phyloP scores from a whole-genome alignment of 2,113 vertebrate genomes.

The Paracanthobrama guichenoti region DNA sequence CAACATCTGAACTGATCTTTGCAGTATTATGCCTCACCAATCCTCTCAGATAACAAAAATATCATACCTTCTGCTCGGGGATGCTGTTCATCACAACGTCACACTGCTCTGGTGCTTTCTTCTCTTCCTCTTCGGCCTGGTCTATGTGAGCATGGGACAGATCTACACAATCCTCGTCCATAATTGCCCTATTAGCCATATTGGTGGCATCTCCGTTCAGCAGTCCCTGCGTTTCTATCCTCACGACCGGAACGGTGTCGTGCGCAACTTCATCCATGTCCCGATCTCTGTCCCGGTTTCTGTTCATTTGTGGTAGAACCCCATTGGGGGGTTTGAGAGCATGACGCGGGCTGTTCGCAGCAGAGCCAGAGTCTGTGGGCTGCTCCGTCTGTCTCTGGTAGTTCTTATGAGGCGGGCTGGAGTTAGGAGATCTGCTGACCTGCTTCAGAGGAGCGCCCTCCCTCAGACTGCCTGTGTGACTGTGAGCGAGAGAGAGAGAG shows the following conservation, averaged over 20 bases:
- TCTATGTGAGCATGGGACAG: conserved; percentile 42
- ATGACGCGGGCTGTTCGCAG: conserved; percentile 51
- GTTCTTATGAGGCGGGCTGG: conserved; percentile 65
- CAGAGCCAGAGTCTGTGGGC: conserved; percentile 26
- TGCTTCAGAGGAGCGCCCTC: conserved; percentile 66
- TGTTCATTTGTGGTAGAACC: conserved; percentile 68
- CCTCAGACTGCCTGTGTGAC: conserved; percentile 67
- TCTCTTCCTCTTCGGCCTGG: neutral
- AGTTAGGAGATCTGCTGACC: conserved; percentile 62
- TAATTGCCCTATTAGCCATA: conserved; percentile 19
- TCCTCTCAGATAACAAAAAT: neutral
- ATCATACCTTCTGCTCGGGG: conserved; percentile 62
- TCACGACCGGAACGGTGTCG: conserved; percentile 1
- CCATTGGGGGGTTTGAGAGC: conserved; percentile 67
- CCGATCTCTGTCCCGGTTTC: conserved; percentile 50
- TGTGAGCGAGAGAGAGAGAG: conserved; percentile 47
- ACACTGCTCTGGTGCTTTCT: neutral
- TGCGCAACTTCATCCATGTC: conserved; percentile 21
- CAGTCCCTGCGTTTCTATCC: conserved; percentile 54
- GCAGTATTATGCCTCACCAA: neutral
- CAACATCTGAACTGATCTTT: neutral
- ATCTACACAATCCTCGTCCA: conserved; percentile 45
- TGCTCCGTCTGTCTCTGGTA: conserved; percentile 54
- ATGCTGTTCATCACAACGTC: neutral
- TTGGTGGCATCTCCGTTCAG: conserved; percentile 71